A percentile compares a stretch with the other conserved stretches of the same genome.
Conservation (phyloP, 2,888 invertebrate species). For the Sphecodes monilicornis region DNA sequence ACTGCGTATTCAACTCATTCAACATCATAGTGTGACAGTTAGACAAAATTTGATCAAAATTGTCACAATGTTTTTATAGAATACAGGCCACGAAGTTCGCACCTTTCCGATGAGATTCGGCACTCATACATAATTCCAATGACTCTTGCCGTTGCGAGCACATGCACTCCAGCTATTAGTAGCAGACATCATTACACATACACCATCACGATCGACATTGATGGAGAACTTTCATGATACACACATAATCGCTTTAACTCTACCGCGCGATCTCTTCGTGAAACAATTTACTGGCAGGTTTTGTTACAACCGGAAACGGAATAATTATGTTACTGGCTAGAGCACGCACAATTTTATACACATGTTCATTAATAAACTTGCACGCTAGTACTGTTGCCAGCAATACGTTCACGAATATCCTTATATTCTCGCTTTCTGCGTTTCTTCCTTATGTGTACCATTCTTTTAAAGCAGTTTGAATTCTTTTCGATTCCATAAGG, state of each 20-base stretch:
- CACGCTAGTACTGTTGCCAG: neutral
- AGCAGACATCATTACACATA: neutral
- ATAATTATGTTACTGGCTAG: constrained; percentile 13
- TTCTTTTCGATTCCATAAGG: constrained; percentile 22
- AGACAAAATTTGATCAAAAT: neutral
- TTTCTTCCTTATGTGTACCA: neutral
- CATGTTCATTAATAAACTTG: constrained; percentile 39
- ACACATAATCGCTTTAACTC: neutral
- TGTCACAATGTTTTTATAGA: neutral
- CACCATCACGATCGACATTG: neutral
- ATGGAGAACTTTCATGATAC: neutral
- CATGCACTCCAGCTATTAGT: neutral
- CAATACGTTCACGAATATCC: constrained; percentile 14
- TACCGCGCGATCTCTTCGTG: neutral
- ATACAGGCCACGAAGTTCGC: neutral
- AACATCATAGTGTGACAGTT: neutral
- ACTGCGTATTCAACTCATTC: neutral
- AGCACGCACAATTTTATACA: neutral
- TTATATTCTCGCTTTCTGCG: constrained; percentile 20
- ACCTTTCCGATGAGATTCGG: neutral
- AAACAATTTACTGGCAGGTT: constrained; percentile 5
- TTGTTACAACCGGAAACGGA: constrained; percentile 18
- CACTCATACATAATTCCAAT: neutral
- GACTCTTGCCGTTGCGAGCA: neutral
- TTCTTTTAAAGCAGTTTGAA: constrained; percentile 13